Conservation (phyloP, 1,140 invertebrate species). For the Lamellibrachia luymesi region DNA sequence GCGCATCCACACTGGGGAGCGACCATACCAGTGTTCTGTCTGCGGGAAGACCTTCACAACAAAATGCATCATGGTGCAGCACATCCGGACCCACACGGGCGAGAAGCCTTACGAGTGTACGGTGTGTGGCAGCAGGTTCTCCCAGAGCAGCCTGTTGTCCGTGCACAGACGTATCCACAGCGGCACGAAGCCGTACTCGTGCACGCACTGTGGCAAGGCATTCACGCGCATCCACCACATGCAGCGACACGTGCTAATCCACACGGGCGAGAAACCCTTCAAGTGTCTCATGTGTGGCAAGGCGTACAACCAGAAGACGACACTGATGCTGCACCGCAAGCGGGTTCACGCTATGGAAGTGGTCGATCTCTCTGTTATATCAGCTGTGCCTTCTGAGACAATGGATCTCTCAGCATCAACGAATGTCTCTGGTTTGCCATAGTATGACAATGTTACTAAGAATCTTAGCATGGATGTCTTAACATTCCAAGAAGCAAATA, state of each 20-base stretch:
- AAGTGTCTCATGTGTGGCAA: neutral
- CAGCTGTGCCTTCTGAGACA: neutral
- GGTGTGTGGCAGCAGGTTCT: neutral
- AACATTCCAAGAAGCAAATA: neutral
- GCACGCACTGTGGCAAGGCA: neutral
- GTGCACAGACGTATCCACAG: neutral
- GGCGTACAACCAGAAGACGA: neutral
- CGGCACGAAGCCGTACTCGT: neutral
- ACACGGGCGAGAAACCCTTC: neutral
- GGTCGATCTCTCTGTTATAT: neutral
- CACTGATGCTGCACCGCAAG: neutral
- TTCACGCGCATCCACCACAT: neutral
- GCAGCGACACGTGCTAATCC: neutral
- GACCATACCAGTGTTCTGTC: neutral
- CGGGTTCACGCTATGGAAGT: neutral
- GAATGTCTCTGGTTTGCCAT: neutral
- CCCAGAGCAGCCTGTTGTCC: neutral
- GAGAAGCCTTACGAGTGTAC: neutral
- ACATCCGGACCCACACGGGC: neutral
- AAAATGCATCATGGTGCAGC: neutral
- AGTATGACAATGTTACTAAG: neutral
- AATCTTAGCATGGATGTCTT: neutral
- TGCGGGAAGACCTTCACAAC: neutral
- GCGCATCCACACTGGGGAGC: neutral
- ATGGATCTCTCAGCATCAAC: neutral